Conservation (phyloP, 2,888 invertebrate species). For the Empis livida region DNA sequence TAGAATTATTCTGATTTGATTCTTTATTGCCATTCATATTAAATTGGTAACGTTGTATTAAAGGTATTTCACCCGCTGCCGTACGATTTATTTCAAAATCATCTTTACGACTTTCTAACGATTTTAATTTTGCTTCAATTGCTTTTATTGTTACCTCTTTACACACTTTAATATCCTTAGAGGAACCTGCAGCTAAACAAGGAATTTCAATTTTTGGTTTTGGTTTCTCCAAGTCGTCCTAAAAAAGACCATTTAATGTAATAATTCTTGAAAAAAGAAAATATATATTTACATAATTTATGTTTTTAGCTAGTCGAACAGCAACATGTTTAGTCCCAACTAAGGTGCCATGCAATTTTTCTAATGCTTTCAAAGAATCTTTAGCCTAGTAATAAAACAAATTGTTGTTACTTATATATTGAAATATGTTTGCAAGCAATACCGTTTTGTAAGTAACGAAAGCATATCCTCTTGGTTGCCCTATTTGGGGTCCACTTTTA, state of each 20-base stretch:
- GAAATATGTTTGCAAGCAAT: no score
- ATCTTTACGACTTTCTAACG: conserved; percentile 57
- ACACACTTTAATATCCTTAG: conserved; percentile 49
- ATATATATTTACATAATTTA: conserved; percentile 43
- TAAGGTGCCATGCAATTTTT: conserved; percentile 57
- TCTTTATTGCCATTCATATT: conserved; percentile 27
- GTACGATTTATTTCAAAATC: conserved; percentile 64
- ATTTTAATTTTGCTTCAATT: conserved; percentile 74
- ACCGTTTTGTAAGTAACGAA: conserved; percentile 70
- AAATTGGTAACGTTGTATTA: conserved; percentile 55
- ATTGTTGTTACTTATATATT: not conserved
- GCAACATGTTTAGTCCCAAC: conserved; percentile 63
- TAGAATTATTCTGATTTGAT: not conserved
- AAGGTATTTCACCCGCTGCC: conserved; percentile 48
- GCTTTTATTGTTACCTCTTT: conserved; percentile 72
- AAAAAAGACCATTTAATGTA: conserved; percentile 14
- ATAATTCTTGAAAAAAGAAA: not conserved
- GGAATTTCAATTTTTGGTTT: conserved; percentile 66
- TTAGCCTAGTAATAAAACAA: conserved; percentile 18
- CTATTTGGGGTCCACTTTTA: conserved; percentile 75
- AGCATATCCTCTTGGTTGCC: conserved; percentile 85
- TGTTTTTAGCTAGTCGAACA: conserved; percentile 70
- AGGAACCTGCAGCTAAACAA: conserved; percentile 51
- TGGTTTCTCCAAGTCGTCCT: conserved; percentile 66
- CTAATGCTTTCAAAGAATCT: conserved; percentile 60